Evolutionary conservation across 2,888 invertebrate genomes (phyloP), one percentile per base, ranked within the genome.

Genomic region (Neria commutata): DNA sequence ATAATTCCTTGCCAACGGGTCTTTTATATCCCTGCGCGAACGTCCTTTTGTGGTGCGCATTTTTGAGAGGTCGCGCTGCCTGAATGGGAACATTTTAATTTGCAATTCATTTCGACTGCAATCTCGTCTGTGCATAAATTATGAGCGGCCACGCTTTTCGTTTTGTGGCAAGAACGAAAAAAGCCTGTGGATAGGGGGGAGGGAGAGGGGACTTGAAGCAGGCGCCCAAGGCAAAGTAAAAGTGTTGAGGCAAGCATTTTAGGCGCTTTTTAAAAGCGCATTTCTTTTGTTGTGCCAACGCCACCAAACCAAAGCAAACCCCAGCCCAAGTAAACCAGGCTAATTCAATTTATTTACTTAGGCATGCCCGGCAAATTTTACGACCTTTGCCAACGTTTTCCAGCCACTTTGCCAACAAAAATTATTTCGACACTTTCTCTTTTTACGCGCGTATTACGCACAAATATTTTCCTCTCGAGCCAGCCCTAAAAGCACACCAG

Each of bases 21-120:
- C 42, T 17, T 37, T 37, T 37, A 37, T 37, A 14, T 37, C n/a
- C n/a, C n/a, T 37, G n/a, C 37, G n/a, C 6, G 14, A 5, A 14
- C 37, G n/a, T n/a, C 42, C 5, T 42, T n/a, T n/a, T n/a, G n/a
- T n/a, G n/a, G n/a, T 37, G 23, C 11, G 16, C 37, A 52, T 40
- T 37, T 40, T 37, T 33, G 5, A n/a, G n/a, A n/a, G n/a, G n/a
- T n/a, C n/a, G n/a, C n/a, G n/a, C n/a, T n/a, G n/a, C n/a, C n/a
- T n/a, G n/a, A n/a, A n/a, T n/a, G n/a, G n/a, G n/a, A 21, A 19
- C 40, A 21, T 50, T 54, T 54, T 54, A 54, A 58, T 58, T 58
- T 49, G 54, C 58, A 48, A 54, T 58, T 58, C 58, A 58, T 58
- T 54, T 29, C 11, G 49, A 42, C 47, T 8, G 6, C 42, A 54